Evolutionary conservation across 2,888 invertebrate genomes (phyloP).

Genomic region (Proisotoma minuta): DNA sequence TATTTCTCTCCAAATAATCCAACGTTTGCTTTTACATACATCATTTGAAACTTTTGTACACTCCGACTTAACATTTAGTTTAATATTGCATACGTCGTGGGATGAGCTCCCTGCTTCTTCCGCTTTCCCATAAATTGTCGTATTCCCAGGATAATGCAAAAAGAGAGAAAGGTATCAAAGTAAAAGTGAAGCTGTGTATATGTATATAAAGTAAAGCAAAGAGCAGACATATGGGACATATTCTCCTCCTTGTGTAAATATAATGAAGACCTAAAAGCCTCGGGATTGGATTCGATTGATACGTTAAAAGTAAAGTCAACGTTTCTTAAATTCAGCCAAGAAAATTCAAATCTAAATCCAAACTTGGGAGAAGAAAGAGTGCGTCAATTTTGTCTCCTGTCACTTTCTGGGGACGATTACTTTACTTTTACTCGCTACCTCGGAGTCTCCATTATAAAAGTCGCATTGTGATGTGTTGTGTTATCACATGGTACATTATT

Average conservation of each 20-base stretch:
- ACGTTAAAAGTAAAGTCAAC: constrained; percentile 15
- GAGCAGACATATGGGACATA: neutral
- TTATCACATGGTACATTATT: neutral
- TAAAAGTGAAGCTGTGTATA: neutral
- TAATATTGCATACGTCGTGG: neutral
- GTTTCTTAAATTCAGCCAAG: neutral
- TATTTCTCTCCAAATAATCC: too few species aligned
- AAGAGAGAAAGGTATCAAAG: neutral
- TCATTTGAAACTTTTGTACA: too few species aligned
- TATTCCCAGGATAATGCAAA: neutral
- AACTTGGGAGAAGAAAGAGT: neutral
- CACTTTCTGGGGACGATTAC: constrained; percentile 11
- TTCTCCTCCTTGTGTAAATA: constrained; percentile 46
- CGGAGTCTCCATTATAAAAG: constrained; percentile 3
- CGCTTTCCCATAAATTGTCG: neutral
- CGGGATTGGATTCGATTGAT: constrained; percentile 47
- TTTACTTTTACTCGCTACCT: constrained; percentile 11
- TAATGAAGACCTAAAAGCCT: constrained; percentile 47
- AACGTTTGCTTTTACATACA: too few species aligned
- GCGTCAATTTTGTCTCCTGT: neutral
- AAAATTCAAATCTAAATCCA: constrained; percentile 6
- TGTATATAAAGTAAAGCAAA: neutral
- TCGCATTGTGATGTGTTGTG: neutral
- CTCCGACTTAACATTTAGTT: too few species aligned
- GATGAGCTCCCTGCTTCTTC: neutral